Evolutionary conservation across 2,797 vertebrate genomes (phyloP).

Genomic region (Micrastur ruficollis): DNA sequence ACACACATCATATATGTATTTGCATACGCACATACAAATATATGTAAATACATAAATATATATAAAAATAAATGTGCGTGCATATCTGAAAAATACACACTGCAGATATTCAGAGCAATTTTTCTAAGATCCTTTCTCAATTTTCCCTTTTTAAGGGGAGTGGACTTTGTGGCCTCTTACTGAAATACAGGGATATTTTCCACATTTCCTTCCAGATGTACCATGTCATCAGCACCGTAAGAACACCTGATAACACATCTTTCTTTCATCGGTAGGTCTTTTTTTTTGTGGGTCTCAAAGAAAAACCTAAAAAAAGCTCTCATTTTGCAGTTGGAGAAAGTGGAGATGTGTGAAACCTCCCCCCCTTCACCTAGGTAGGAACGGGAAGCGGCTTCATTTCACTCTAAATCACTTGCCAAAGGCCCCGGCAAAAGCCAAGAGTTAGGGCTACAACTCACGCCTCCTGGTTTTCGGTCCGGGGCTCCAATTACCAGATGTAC

Average conservation of each 20-base stretch:
- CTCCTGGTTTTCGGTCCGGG: accelerated
- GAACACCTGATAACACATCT: neutral
- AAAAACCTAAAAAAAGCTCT: neutral
- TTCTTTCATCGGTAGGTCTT: neutral
- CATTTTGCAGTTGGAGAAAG: neutral
- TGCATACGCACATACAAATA: accelerated
- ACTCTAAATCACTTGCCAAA: neutral
- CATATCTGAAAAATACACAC: neutral
- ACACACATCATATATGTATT: neutral
- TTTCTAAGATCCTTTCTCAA: neutral
- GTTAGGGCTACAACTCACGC: neutral
- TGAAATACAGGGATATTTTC: neutral
- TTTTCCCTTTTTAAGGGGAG: neutral
- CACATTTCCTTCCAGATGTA: neutral
- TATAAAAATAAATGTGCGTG: neutral
- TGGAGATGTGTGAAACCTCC: neutral
- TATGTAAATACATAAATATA: neutral
- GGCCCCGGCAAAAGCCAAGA: neutral
- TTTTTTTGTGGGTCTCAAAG: neutral
- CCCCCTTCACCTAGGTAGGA: neutral
- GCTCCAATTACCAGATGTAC: neutral
- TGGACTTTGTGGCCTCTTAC: neutral
- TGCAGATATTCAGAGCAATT: neutral
- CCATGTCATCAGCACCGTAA: neutral
- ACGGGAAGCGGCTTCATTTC: neutral